Percentiles rank a stretch among this genome's conserved stretches.
These are phyloP conservation scores for Drusus annulatus DNA, from an alignment of 1,140 invertebrate genomes.

Conservation along the genomic window DNA sequence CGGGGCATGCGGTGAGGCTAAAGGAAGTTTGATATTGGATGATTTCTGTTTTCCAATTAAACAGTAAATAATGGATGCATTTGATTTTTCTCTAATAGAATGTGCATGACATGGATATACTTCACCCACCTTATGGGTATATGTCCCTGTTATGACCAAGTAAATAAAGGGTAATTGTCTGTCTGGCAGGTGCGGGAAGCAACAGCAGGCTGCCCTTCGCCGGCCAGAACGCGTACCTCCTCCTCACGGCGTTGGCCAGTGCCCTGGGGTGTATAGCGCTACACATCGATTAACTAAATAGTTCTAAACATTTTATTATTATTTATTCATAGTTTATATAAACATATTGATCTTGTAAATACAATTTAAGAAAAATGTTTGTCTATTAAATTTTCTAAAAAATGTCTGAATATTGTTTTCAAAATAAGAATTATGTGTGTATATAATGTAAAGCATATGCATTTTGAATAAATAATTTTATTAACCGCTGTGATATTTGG, in stretches of 20 bases:
- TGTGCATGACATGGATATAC: too few relatives aligned
- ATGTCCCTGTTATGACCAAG: not conserved
- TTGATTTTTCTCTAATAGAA: too few relatives aligned
- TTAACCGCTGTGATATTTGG: constrained; percentile 60
- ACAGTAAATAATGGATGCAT: too few relatives aligned
- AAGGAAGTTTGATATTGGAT: too few relatives aligned
- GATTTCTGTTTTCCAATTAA: too few relatives aligned
- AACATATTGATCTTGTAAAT: constrained; percentile 54
- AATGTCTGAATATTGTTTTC: constrained; percentile 53
- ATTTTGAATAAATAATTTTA: constrained; percentile 56
- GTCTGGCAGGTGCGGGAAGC: constrained; percentile 22
- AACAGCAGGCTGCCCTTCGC: not conserved
- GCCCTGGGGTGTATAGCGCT: constrained; percentile 14
- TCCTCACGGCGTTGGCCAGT: constrained; percentile 5
- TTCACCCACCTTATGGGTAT: too few relatives aligned
- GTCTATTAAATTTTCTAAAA: constrained; percentile 57
- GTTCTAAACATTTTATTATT: constrained; percentile 27
- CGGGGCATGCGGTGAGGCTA: too few relatives aligned
- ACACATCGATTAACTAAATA: constrained; percentile 35
- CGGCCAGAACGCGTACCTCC: not conserved
- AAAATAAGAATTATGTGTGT: constrained; percentile 52
- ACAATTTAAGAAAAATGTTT: constrained; percentile 55
- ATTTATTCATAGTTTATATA: constrained; percentile 46
- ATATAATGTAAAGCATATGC: constrained; percentile 50
- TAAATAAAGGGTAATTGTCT: too few relatives aligned